A percentile compares a stretch with the other conserved stretches of the same genome.
phyloP scores from a whole-genome alignment of 1,140 invertebrate species.

The Panulirus ornatus region DNA sequence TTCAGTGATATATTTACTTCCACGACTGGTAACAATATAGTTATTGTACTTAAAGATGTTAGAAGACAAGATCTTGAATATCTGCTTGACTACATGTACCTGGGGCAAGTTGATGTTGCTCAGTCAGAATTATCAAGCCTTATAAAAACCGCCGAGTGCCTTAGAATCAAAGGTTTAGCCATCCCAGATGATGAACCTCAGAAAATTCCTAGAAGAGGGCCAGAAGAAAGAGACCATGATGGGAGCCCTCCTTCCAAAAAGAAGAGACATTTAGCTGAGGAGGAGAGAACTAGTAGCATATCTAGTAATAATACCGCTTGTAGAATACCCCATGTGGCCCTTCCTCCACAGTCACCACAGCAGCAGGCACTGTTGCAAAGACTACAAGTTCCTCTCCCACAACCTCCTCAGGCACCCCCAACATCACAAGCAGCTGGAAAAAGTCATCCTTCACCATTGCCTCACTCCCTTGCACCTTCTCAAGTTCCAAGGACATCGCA shows the following conservation, averaged over 20 bases:
- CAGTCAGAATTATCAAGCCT: conserved; percentile 67
- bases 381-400: neutral
- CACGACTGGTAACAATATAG: conserved; percentile 53
- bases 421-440: conserved; percentile 20
- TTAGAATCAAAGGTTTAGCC: conserved; percentile 68
- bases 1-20: conserved; percentile 66
- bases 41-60: conserved; percentile 69
- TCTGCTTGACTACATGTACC: conserved; percentile 69
- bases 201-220: conserved; percentile 20
- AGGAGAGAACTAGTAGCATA: conserved; percentile 39
- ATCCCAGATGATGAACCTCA: conserved; percentile 69
- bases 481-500: conserved; percentile 17
- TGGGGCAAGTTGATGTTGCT: conserved; percentile 67
- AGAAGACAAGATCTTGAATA: conserved; percentile 65
- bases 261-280: conserved; percentile 45
- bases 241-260: conserved; percentile 61
- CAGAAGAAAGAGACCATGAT: conserved; percentile 40
- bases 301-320: conserved; percentile 17
- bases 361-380: conserved; percentile 12
- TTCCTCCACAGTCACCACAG: conserved; percentile 13
- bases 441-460: conserved; percentile 17
- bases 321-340: conserved; percentile 27
- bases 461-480: conserved; percentile 15
- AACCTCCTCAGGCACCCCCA: conserved; percentile 15
- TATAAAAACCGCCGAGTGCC: conserved; percentile 72